Conservation (phyloP, 2,797 vertebrate species). For the Heteromormyrus szaboi region DNA sequence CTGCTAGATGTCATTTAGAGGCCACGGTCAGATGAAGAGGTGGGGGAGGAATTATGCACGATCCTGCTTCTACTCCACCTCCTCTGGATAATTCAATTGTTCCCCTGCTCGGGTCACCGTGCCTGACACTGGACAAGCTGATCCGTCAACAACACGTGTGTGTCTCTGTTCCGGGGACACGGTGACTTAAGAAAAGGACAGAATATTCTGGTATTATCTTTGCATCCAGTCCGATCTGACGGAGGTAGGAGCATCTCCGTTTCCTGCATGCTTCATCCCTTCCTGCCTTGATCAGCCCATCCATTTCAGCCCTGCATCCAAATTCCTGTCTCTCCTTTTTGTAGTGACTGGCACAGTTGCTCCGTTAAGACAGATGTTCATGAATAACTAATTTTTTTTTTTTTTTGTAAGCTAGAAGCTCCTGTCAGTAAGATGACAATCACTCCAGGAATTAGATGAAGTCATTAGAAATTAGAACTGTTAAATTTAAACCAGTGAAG, state of each 20-base stretch:
- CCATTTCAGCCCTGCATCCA: background rate
- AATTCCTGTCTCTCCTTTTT: background rate
- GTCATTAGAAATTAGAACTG: background rate
- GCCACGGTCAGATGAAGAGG: too few species aligned
- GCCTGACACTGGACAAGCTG: background rate
- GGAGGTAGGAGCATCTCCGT: background rate
- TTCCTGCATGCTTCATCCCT: background rate
- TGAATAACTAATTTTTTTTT: background rate
- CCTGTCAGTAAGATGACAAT: background rate
- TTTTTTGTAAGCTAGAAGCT: background rate
- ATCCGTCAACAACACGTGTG: too few species aligned
- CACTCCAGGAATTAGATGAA: constrained; percentile 1
- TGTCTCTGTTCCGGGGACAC: constrained; percentile 16
- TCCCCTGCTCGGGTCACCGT: background rate
- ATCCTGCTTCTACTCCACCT: background rate
- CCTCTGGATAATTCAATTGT: background rate
- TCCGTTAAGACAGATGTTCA: constrained; percentile 5
- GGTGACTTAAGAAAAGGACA: constrained; percentile 28
- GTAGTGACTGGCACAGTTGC: background rate
- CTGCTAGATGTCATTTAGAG: background rate
- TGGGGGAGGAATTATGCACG: background rate
- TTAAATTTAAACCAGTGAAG: background rate
- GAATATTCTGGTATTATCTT: background rate
- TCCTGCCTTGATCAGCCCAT: background rate
- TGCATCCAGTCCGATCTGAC: background rate